Evolutionary conservation across 2,113 vertebrate genomes (phyloP).

Genomic region (Petromus typicus): DNA sequence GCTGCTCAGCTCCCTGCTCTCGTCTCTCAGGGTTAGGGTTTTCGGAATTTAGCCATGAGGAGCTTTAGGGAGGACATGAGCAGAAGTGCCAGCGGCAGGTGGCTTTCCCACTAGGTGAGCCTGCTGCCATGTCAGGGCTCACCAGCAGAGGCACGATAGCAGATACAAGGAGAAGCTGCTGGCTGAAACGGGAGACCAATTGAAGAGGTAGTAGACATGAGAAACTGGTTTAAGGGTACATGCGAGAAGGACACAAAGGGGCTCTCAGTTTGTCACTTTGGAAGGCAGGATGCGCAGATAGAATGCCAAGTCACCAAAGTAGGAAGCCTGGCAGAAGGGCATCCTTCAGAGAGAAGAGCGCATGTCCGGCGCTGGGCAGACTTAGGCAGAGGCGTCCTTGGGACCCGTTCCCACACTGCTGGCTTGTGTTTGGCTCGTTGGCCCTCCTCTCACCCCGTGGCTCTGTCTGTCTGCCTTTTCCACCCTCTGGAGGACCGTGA

Average conservation of each 20-base stretch:
- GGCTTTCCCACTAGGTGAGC: not conserved
- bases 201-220: not conserved
- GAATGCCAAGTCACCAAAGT: not conserved
- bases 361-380: not conserved
- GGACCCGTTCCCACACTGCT: not conserved
- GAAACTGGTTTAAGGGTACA: not conserved
- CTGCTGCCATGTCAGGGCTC: not conserved
- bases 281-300: not conserved
- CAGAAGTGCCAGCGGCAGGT: not conserved
- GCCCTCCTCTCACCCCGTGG: not conserved
- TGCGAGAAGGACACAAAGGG: not conserved
- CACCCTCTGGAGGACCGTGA: not conserved
- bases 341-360: not conserved
- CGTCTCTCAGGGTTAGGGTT: not conserved
- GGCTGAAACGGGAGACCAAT: not conserved
- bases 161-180: not conserved
- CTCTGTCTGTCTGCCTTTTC: not conserved
- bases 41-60: not conserved
- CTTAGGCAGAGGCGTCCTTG: not conserved
- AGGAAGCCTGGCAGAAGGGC: not conserved
- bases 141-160: not conserved
- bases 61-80: not conserved
- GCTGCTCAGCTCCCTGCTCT: not conserved
- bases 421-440: not conserved
- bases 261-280: constrained; percentile 10